phyloP scores from a whole-genome alignment of 92 coral and sea anemone genomes.

The Zoanthus gigantus region DNA sequence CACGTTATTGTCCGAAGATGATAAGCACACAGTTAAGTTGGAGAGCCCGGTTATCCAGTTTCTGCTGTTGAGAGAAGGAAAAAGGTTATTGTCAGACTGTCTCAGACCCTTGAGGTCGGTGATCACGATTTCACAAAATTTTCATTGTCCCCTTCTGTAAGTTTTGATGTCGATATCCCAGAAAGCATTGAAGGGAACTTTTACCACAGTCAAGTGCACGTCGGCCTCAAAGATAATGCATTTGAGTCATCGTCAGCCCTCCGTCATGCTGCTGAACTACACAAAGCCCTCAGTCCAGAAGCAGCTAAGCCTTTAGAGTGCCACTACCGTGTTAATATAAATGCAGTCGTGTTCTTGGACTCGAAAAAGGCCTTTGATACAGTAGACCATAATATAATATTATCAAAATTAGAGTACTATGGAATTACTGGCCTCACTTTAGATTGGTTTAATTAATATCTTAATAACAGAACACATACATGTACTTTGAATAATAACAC shows the following conservation, averaged over 20 bases:
- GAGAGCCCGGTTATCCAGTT: constrained; percentile 65
- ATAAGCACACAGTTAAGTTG: constrained; percentile 70
- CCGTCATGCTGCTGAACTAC: constrained; percentile 62
- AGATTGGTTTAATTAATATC: too few species aligned
- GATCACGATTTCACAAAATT: constrained; percentile 53
- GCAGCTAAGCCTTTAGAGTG: constrained; percentile 37
- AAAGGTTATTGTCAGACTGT: constrained; percentile 58
- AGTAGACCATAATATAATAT: too few species aligned
- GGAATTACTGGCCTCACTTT: too few species aligned
- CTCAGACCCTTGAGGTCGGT: constrained; percentile 55
- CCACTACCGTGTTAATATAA: constrained; percentile 32
- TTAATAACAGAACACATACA: too few species aligned
- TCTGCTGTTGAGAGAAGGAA: constrained; percentile 69
- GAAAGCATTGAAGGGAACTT: constrained; percentile 58
- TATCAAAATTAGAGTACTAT: too few species aligned
- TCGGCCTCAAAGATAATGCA: too few species aligned
- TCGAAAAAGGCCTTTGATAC: too few species aligned
- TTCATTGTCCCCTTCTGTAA: constrained; percentile 61
- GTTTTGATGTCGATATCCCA: constrained; percentile 60
- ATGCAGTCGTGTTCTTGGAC: too few species aligned
- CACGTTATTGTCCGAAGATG: constrained; percentile 67
- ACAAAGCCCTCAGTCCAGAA: not conserved
- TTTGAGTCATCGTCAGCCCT: constrained; percentile 58
- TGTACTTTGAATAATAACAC: too few species aligned
- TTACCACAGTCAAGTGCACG: not conserved